A percentile compares a stretch with the other conserved stretches of the same genome.
phyloP scores from a whole-genome alignment of 2,888 invertebrate species.

The Stenchaetothrips biformis region DNA sequence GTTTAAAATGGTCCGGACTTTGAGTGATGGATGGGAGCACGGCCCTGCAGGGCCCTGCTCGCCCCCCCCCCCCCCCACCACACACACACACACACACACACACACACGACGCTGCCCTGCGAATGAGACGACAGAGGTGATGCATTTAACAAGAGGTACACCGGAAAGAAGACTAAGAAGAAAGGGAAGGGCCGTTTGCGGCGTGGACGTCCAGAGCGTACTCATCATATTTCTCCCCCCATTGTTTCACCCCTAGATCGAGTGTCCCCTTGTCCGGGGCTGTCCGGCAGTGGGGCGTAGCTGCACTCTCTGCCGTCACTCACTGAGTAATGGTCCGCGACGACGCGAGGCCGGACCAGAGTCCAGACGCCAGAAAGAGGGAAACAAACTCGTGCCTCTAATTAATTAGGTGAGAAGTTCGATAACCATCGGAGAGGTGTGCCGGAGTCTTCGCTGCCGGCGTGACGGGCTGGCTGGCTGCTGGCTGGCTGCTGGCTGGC shows the following conservation, averaged over 20 bases:
- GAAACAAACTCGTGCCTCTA: too few species aligned
- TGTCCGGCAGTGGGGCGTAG: neutral
- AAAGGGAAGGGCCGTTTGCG: neutral
- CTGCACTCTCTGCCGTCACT: neutral
- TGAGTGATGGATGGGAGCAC: constrained; percentile 9
- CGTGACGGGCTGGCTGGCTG: too few species aligned
- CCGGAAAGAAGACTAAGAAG: neutral
- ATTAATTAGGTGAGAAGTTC: too few species aligned
- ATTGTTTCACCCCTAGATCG: constrained; percentile 13
- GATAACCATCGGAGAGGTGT: too few species aligned
- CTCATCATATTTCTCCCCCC: constrained; percentile 1
- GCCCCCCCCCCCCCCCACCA: neutral
- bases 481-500: neutral
- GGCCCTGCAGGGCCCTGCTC: neutral
- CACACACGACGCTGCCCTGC: neutral
- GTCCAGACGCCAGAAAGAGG: too few species aligned
- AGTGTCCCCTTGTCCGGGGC: neutral
- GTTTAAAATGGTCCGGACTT: constrained; percentile 14
- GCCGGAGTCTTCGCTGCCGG: too few species aligned
- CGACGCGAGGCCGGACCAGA: too few species aligned
- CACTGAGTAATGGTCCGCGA: too few species aligned
- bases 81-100: neutral
- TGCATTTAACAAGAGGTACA: too few species aligned
- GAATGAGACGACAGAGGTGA: constrained; percentile 5
- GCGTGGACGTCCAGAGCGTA: neutral